Percentiles rank a stretch among this genome's conserved stretches.
Conservation (phyloP, 2,113 vertebrate species). For the Antechinus flavipes region DNA sequence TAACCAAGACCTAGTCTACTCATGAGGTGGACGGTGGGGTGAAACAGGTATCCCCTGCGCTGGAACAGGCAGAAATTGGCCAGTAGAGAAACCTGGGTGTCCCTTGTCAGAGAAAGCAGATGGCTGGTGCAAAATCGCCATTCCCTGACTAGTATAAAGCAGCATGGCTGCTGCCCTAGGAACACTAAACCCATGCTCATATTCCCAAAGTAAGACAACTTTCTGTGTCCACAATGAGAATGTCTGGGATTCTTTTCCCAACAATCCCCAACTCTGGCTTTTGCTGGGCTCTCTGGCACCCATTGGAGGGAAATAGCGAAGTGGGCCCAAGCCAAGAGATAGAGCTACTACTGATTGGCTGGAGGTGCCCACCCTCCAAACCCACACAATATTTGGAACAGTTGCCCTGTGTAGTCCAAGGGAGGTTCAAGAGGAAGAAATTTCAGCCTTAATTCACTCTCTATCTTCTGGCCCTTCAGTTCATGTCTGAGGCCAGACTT, state of each 20-base stretch:
- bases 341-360: not conserved
- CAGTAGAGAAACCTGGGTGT: no score
- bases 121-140: not conserved
- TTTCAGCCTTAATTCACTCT: constrained; percentile 1
- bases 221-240: not conserved
- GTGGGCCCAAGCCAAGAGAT: not conserved
- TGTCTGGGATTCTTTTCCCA: not conserved
- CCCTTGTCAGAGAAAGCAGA: not conserved
- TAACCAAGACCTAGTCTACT: not conserved
- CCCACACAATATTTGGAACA: not conserved
- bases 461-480: not conserved
- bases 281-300: not conserved
- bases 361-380: not conserved
- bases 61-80: not conserved
- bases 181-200: not conserved
- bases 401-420: constrained; percentile 14
- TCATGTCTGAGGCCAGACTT: not conserved
- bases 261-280: not conserved
- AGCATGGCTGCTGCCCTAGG: rapidly evolving
- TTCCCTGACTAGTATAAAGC: not conserved
- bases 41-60: not conserved
- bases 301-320: no score
- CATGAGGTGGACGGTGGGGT: not conserved
- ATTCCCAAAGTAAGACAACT: not conserved
- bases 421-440: constrained; percentile 25